Conservation (phyloP, 2,113 vertebrate species). For the Engystomops pustulosus region DNA sequence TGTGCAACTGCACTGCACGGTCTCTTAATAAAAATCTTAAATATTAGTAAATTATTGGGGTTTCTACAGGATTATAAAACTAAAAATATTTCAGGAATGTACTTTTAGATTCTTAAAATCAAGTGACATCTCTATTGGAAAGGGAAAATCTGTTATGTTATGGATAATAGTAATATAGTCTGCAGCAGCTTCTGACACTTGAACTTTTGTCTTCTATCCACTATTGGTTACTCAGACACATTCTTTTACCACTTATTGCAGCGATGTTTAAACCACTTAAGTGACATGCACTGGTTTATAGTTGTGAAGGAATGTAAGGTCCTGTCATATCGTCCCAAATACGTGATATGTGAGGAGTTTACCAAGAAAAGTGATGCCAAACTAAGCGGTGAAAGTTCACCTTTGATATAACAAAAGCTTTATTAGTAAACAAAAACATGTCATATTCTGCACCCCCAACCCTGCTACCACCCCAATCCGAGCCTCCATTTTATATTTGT, state of each 20-base stretch:
- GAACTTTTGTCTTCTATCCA: background rate
- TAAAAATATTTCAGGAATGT: background rate
- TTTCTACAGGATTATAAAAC: background rate
- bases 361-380: background rate
- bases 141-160: background rate
- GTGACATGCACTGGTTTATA: background rate
- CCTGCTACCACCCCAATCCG: constrained; percentile 64
- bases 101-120: too few relatives aligned
- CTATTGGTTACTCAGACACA: background rate
- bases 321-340: background rate
- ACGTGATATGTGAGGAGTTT: background rate
- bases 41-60: background rate
- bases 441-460: constrained; percentile 18
- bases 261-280: background rate
- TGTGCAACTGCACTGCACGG: background rate
- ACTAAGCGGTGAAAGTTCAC: constrained; percentile 2
- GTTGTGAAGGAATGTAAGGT: background rate
- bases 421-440: constrained; percentile 57
- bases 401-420: constrained; percentile 56
- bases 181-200: background rate
- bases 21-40: background rate
- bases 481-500: constrained; percentile 77
- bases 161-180: background rate
- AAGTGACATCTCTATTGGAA: background rate
- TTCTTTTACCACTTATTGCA: background rate